Evolutionary conservation across 2,797 vertebrate species (phyloP), one percentile per base, ranked within the genome.

Genomic region (Spinus pinus): DNA sequence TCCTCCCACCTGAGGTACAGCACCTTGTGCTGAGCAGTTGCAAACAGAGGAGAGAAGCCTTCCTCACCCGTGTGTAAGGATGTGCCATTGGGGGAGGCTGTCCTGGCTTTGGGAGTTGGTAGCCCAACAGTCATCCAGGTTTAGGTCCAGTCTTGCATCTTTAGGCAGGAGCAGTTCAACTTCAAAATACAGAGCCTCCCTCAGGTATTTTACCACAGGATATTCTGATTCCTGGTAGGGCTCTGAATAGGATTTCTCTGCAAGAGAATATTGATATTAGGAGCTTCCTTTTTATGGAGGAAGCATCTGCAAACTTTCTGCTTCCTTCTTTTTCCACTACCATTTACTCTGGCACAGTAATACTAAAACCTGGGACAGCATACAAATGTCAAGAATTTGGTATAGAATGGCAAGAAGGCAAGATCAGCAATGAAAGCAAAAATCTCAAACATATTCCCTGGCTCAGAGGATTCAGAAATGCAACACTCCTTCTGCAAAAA

Each of bases 111-210:
- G 83, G 14, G 93, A 94, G 4, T 81, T 80, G 1, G 97, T 97
- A 77, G 91, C 93, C 97, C 97, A 97, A 12, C 97, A 98, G 23
- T 96, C 67, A 62, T 96, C 57, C 35, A 98, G 69, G 46, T 96
- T 89, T 35, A 97, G 62, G 51, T 98, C 97, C 54, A 98, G 35
- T 77, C 94, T 93, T 4, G 62, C 49, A 46, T 97, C 97, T 85
- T 95, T 56, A 64, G 96, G 97, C 50, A 95, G 77, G 20, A 97
- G 69, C n/a, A 98, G 89, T 72, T 97, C 94, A 37, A 93, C 90
- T 90, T 98, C 92, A 81, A 98, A 98, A 86, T 98, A 97, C 54
- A 98, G 30, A 14, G 97, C 47, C 2, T 97, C 97, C n/a, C 47
- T 81, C 44, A 97, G 88, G 39, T 97, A 97, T 82, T 94, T 97